Percentiles rank a stretch among this genome's conserved stretches.
Evolutionary conservation across 2,888 invertebrate species (phyloP).

Genomic region (Lasius fuliginosus): DNA sequence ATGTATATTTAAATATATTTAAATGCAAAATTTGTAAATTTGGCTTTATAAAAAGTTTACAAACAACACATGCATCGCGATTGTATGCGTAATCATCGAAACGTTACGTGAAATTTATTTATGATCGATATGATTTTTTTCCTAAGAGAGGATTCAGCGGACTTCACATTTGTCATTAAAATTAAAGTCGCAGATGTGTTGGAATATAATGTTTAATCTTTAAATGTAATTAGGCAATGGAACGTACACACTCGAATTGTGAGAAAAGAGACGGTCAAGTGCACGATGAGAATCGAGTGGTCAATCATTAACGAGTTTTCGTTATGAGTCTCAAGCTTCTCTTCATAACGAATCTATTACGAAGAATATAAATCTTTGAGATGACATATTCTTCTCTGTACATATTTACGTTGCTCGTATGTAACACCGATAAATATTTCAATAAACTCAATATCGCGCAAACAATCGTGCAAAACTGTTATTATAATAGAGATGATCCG

Average conservation of each 20-base stretch:
- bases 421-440: constrained; percentile 75
- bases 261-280: constrained; percentile 39
- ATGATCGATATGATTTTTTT: constrained; percentile 39
- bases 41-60: constrained; percentile 47
- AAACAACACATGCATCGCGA: constrained; percentile 34
- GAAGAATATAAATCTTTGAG: background rate
- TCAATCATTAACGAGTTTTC: constrained; percentile 48
- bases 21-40: constrained; percentile 48
- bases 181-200: background rate
- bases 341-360: background rate
- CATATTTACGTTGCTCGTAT: constrained; percentile 55
- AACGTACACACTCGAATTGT: constrained; percentile 44
- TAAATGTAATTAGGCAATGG: constrained; percentile 60
- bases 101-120: constrained; percentile 24
- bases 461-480: constrained; percentile 58
- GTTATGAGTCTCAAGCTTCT: background rate
- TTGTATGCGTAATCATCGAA: constrained; percentile 33
- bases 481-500: constrained; percentile 49
- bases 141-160: background rate
- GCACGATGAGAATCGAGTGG: constrained; percentile 22
- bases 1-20: constrained; percentile 14
- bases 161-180: constrained; percentile 21
- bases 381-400: constrained; percentile 17
- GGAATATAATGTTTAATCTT: constrained; percentile 13
- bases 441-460: constrained; percentile 75